These are phyloP conservation scores for Ciconia maguari DNA, from an alignment of 2,113 vertebrate species.

Conservation along the genomic window DNA sequence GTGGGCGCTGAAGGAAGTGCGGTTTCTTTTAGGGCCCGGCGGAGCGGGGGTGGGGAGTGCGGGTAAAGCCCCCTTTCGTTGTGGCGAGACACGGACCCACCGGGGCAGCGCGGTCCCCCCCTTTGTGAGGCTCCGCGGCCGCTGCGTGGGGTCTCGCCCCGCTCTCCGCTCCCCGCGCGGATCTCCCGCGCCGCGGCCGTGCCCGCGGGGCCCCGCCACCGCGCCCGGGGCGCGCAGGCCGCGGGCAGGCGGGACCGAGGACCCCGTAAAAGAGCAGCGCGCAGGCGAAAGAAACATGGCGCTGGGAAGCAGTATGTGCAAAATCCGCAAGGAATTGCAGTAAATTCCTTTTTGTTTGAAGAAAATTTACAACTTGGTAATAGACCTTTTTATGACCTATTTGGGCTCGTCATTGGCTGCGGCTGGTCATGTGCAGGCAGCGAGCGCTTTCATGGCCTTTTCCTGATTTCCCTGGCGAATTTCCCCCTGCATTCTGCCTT, in stretches of 20 bases:
- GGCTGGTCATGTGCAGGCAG: conserved; percentile 97
- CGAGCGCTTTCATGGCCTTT: conserved; percentile 96
- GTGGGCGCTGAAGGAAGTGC: conserved; percentile 37
- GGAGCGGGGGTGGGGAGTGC: not conserved
- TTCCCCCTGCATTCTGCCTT: conserved; percentile 89
- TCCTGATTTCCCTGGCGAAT: conserved; percentile 88
- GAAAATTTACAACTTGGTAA: conserved; percentile 99
- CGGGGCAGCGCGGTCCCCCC: no score
- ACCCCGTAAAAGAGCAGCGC: not conserved
- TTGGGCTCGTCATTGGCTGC: conserved; percentile 97
- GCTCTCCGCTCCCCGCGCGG: not conserved
- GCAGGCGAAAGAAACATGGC: conserved; percentile 76
- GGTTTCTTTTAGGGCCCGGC: not conserved
- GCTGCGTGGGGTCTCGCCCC: not conserved
- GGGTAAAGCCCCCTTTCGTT: not conserved
- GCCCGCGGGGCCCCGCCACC: not conserved
- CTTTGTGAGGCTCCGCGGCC: not conserved
- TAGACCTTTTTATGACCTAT: conserved; percentile 98
- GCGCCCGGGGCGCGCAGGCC: not conserved
- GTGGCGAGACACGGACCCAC: not conserved
- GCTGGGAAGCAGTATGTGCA: conserved; percentile 85
- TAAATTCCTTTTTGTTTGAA: conserved; percentile 99
- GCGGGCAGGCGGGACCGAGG: not conserved
- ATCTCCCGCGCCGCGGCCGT: not conserved
- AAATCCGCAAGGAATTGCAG: conserved; percentile 91